A percentile compares a stretch with the other conserved stretches of the same genome.
phyloP scores from a whole-genome alignment of 2,888 invertebrate genomes.

The Carterocephalus palaemon region DNA sequence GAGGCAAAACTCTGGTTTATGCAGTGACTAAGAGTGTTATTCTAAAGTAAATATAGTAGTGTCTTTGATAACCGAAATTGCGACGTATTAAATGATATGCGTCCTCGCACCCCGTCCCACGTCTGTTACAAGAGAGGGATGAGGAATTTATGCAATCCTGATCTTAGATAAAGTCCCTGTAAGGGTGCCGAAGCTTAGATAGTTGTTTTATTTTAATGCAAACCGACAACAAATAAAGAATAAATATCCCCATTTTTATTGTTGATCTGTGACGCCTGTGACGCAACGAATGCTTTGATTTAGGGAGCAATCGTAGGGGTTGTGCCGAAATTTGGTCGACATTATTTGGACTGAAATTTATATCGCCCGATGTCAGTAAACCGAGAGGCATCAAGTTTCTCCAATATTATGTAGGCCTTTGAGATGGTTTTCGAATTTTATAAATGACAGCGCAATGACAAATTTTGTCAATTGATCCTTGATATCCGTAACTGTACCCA shows the following conservation, averaged over 20 bases:
- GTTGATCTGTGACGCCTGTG: slow-evolving; percentile 67
- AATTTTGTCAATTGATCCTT: slow-evolving; percentile 16
- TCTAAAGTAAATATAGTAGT: no score
- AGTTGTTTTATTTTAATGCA: slow-evolving; percentile 75
- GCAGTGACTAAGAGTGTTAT: no score
- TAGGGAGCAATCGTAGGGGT: slow-evolving; percentile 64
- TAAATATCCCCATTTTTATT: slow-evolving; percentile 74
- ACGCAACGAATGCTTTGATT: slow-evolving; percentile 69
- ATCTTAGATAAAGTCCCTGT: slow-evolving; percentile 68
- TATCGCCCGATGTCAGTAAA: slow-evolving; percentile 58
- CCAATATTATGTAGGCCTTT: slow-evolving; percentile 56
- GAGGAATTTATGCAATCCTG: slow-evolving; percentile 74
- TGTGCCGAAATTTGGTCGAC: slow-evolving; percentile 70
- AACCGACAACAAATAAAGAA: slow-evolving; percentile 77
- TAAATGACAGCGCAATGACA: slow-evolving; percentile 20
- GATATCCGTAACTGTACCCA: slow-evolving; percentile 5
- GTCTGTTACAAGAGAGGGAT: slow-evolving; percentile 65
- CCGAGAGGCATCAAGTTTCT: slow-evolving; percentile 60
- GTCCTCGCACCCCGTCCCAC: slow-evolving; percentile 47
- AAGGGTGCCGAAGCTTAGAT: slow-evolving; percentile 72
- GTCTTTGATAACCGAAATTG: no score
- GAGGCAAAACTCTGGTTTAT: no score
- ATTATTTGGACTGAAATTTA: slow-evolving; percentile 66
- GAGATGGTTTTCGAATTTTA: slow-evolving; percentile 22
- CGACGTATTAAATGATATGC: slow-evolving; percentile 59